Conservation (phyloP, 2,888 invertebrate genomes). For the Exephanes ischioxanthus region DNA sequence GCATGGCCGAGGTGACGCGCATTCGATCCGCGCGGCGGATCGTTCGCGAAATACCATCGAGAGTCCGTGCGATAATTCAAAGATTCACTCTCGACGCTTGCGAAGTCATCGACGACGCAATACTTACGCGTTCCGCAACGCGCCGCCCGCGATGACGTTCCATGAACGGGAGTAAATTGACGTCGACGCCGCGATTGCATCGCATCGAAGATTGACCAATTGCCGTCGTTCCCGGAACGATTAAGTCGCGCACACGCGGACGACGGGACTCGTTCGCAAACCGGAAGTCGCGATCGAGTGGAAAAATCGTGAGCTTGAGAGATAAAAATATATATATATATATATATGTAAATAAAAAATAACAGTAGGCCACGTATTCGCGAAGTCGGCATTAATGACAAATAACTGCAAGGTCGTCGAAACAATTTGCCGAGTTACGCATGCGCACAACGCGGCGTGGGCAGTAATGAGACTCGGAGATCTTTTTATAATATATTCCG, state of each 20-base stretch:
- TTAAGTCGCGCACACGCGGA: slow-evolving; percentile 7
- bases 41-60: not conserved
- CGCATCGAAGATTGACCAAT: slow-evolving; percentile 55
- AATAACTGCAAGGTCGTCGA: slow-evolving; percentile 56
- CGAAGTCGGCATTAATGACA: slow-evolving; percentile 30
- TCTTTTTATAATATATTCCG: slow-evolving; percentile 32
- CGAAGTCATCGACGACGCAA: slow-evolving; percentile 20
- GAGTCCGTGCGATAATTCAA: not conserved
- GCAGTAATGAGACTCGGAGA: slow-evolving; percentile 59
- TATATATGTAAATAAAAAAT: not conserved
- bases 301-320: slow-evolving; percentile 27
- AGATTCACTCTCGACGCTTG: not conserved
- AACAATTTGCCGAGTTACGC: slow-evolving; percentile 24
- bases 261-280: not conserved
- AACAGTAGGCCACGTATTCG: slow-evolving; percentile 21
- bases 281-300: slow-evolving; percentile 43
- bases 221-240: slow-evolving; percentile 56
- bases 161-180: slow-evolving; percentile 2
- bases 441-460: slow-evolving; percentile 27
- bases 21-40: too few species aligned
- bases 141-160: slow-evolving; percentile 19
- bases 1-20: not conserved
- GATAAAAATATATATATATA: not conserved
- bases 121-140: not conserved
- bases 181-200: slow-evolving; percentile 26